phyloP scores from a whole-genome alignment of 2,113 vertebrate genomes.

The Balaenoptera acutorostrata region DNA sequence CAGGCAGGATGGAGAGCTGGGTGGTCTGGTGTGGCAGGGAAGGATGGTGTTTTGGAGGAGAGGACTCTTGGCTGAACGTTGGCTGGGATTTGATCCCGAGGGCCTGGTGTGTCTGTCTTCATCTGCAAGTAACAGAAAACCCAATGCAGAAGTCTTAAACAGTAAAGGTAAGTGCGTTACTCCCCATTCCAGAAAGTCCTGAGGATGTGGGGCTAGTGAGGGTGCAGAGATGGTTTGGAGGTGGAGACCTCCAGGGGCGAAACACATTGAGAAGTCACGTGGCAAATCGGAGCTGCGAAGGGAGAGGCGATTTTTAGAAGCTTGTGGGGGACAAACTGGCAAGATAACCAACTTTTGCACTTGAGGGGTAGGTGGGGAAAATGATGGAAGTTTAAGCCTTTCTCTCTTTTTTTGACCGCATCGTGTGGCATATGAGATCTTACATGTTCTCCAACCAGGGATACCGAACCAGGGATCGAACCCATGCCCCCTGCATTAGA shows the following conservation, averaged over 20 bases:
- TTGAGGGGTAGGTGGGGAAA: background rate
- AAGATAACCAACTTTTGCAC: background rate
- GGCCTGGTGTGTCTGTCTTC: background rate
- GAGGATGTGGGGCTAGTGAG: background rate
- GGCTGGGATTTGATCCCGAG: background rate
- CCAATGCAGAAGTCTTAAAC: background rate
- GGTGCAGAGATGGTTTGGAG: background rate
- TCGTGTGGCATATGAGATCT: too few relatives aligned
- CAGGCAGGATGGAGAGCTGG: background rate
- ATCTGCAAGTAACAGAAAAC: background rate
- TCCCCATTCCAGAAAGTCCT: background rate
- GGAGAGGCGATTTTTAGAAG: background rate
- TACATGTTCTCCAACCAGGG: too few relatives aligned
- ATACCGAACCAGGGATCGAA: too few relatives aligned
- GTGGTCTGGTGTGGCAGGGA: too few relatives aligned
- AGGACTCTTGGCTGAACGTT: fast-evolving
- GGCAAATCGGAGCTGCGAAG: background rate
- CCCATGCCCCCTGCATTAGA: too few relatives aligned
- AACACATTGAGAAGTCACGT: background rate
- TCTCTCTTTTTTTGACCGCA: too few relatives aligned
- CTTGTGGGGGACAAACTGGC: background rate
- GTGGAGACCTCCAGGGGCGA: fast-evolving
- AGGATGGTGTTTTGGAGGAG: background rate
- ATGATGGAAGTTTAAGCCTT: background rate
- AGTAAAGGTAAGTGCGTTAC: too few relatives aligned